A percentile compares a stretch with the other conserved stretches of the same genome.
phyloP scores from a whole-genome alignment of 64 coral and sea anemone genomes.

The Actinia equina region DNA sequence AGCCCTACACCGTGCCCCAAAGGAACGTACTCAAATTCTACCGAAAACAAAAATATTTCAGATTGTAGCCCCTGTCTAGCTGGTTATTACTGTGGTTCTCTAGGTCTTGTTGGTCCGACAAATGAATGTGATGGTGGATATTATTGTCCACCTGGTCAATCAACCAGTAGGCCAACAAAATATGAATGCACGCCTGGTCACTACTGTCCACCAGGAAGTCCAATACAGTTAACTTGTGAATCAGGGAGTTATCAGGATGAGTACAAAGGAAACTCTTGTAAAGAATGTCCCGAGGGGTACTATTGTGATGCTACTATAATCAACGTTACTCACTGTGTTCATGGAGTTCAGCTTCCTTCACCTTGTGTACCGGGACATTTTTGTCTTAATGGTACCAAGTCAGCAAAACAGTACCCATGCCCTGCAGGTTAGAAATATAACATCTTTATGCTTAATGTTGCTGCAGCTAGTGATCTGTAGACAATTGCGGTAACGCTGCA shows the following conservation, averaged over 20 bases:
- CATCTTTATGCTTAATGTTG: neutral
- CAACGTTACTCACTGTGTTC: constrained; percentile 83
- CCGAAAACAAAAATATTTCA: constrained; percentile 59
- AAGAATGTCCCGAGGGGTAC: constrained; percentile 79
- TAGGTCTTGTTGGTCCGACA: constrained; percentile 68
- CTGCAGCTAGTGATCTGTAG: too few relatives aligned
- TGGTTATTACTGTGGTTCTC: constrained; percentile 75
- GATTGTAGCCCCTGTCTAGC: constrained; percentile 72
- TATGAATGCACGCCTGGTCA: constrained; percentile 89
- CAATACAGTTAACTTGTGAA: constrained; percentile 46
- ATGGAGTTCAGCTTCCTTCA: constrained; percentile 86
- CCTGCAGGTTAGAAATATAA: constrained; percentile 44
- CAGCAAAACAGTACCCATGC: constrained; percentile 63
- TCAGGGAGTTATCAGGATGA: constrained; percentile 89
- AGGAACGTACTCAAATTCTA: constrained; percentile 82
- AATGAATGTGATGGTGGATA: constrained; percentile 75
- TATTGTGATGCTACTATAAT: constrained; percentile 91
- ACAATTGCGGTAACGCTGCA: too few relatives aligned
- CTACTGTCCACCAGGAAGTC: constrained; percentile 72
- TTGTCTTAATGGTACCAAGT: constrained; percentile 86
- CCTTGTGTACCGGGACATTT: constrained; percentile 76
- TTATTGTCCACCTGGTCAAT: constrained; percentile 87
- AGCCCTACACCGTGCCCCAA: constrained; percentile 78
- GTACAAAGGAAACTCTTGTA: constrained; percentile 64
- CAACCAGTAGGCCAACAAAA: constrained; percentile 52